Evolutionary conservation across 2,888 invertebrate species (phyloP).

Genomic region (Heteromurus nitidus): DNA sequence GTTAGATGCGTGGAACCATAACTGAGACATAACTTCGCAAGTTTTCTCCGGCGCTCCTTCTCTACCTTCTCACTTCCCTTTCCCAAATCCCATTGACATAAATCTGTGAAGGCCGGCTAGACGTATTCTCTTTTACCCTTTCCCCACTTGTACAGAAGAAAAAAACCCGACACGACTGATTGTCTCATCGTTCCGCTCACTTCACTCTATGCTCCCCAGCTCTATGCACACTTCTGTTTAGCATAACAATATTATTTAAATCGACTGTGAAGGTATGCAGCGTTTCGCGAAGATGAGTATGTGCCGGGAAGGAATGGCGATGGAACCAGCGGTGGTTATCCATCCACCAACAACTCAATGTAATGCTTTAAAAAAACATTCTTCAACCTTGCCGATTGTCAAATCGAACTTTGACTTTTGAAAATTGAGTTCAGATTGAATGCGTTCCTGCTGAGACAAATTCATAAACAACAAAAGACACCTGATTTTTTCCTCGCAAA

Average conservation of each 20-base stretch:
- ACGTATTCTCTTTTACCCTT: slow-evolving; percentile 42
- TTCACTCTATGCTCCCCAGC: slow-evolving; percentile 11
- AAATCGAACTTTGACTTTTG: no score
- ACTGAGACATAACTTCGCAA: neutral
- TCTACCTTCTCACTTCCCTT: slow-evolving; percentile 16
- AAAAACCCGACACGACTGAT: slow-evolving; percentile 53
- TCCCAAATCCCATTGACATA: slow-evolving; percentile 65
- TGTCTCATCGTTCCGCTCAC: slow-evolving; percentile 52
- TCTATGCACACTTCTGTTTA: slow-evolving; percentile 35
- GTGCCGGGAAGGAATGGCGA: neutral
- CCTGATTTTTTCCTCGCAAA: no score
- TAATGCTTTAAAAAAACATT: no score
- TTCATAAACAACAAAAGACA: no score
- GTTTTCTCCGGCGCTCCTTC: neutral
- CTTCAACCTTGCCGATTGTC: no score
- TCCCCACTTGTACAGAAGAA: slow-evolving; percentile 39
- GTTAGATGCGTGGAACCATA: neutral
- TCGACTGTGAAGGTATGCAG: slow-evolving; percentile 30
- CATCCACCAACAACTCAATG: neutral
- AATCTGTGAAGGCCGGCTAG: slow-evolving; percentile 60
- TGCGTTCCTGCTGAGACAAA: no score
- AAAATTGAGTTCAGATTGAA: no score
- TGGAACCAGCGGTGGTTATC: no score
- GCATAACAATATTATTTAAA: slow-evolving; percentile 65
- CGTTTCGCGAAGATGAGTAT: neutral